Base-by-base conservation (phyloP, 1,140 invertebrate species). In the Rhagoletis zephyria region DNA sequence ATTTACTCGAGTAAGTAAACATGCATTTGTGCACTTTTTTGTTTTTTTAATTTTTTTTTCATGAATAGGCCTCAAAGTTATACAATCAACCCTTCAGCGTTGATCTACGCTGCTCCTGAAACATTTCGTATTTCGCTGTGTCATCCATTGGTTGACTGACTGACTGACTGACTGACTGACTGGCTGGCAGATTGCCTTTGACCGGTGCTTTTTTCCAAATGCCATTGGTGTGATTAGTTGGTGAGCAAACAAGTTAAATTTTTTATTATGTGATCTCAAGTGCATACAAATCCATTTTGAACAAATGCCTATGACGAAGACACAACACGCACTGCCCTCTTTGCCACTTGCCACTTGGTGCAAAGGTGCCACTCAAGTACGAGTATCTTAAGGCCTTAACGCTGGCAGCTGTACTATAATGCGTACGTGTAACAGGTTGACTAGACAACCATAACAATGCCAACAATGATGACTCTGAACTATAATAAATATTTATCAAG, bases 241-340 rank as follows among this genome's bases (percentile, higher is more conserved):
- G 61, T 87, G 51, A 87, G 86, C 63, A 87, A 87, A 87, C 86
- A 87, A 87, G 61, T 87, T 87, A 70, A 87, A 40, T 51, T 70
- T 61, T 65, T 86, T 56, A 63, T 65, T 81, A 81, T 77, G 16
- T 77, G 70, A 77, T 77, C 42, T 51, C n/a, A 30, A 77, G 70
- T 77, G 70, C 40, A 16, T 77, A 77, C 70, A 77, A 77, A 30
- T 77, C n/a, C 70, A 51, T 56, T 81, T 81, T 10, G 51, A 19
- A 81, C 14, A 48, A n/a, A n/a, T 51, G 12, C 1, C 9, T 9
- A 10, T 19, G 42, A 14, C 0, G 40, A n/a, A 48, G 70, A 10
- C 16, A 67, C 10, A 67, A 51, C n/a, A 51, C n/a, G 4, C 67
- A 14, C 45, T 45, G 67, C 61, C 30, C 61, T 63, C 61, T 63